phyloP scores from a whole-genome alignment of 2,888 invertebrate species.

The Drosophila eohydei region DNA sequence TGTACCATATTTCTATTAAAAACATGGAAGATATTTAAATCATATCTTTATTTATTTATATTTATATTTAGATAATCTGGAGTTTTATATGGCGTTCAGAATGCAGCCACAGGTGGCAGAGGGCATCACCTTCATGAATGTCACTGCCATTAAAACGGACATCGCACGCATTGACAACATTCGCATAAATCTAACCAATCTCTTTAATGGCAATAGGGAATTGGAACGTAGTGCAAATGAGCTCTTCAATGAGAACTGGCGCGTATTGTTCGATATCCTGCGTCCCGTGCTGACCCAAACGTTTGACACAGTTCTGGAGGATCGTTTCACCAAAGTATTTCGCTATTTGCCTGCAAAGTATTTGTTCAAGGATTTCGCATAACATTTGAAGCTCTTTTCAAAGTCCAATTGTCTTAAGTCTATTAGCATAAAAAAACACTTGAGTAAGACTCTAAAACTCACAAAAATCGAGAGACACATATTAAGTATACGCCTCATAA shows the following conservation, averaged over 20 bases:
- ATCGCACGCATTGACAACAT: conserved; percentile 87
- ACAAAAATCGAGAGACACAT: conserved; percentile 2
- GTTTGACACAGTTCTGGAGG: conserved; percentile 88
- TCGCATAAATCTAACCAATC: conserved; percentile 88
- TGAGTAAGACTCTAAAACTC: neutral
- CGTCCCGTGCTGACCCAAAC: conserved; percentile 88
- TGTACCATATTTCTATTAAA: too few species aligned
- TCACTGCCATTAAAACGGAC: conserved; percentile 87
- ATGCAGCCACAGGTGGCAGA: conserved; percentile 36
- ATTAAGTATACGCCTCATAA: conserved; percentile 18
- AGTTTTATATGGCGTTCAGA: conserved; percentile 45
- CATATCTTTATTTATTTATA: too few species aligned
- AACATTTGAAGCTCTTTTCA: neutral
- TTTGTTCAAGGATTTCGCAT: conserved; percentile 87
- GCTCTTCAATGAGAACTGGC: conserved; percentile 89
- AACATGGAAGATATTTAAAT: too few species aligned
- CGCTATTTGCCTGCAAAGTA: conserved; percentile 88
- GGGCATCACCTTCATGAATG: conserved; percentile 86
- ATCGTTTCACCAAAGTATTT: conserved; percentile 88
- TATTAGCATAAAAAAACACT: conserved; percentile 15
- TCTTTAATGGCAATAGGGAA: conserved; percentile 85
- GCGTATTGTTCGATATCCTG: conserved; percentile 88
- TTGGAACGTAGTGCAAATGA: conserved; percentile 89
- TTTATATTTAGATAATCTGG: conserved; percentile 57
- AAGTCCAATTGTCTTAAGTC: neutral